Evolutionary conservation across 1,140 invertebrate genomes (phyloP).

Genomic region (Microplitis mediator): DNA sequence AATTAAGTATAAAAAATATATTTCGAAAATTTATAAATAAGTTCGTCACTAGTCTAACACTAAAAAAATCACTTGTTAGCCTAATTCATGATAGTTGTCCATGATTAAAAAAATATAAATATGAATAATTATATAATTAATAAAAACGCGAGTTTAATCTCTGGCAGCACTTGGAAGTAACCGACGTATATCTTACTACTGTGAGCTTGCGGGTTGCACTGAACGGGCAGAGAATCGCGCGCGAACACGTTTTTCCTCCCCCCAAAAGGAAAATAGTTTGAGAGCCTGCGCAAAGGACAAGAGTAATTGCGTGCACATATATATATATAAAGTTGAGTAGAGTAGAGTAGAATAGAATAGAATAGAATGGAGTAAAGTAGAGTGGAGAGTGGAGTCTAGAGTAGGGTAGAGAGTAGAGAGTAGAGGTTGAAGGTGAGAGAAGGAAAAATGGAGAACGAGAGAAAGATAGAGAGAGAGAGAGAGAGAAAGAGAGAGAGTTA

Average conservation of each 20-base stretch:
- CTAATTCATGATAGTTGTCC: no score
- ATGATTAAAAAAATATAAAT: no score
- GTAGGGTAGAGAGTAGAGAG: background rate
- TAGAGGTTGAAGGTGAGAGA: background rate
- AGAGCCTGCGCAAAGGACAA: constrained; percentile 13
- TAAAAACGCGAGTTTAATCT: no score
- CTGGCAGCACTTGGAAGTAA: background rate
- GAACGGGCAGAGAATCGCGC: constrained; percentile 36
- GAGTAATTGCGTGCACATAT: no score
- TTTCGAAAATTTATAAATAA: no score
- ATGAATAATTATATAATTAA: no score
- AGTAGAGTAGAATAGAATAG: no score
- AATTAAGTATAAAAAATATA: no score
- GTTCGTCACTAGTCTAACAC: no score
- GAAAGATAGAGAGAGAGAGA: constrained; percentile 16
- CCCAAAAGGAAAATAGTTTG: constrained; percentile 29
- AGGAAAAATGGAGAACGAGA: background rate
- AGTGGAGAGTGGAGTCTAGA: constrained; percentile 21
- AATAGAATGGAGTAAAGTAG: background rate
- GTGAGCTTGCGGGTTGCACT: constrained; percentile 54
- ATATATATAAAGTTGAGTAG: no score
- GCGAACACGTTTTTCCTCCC: constrained; percentile 46
- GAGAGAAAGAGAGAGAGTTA: constrained; percentile 5
- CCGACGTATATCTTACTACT: constrained; percentile 30
- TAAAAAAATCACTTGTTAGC: no score